phyloP scores from a whole-genome alignment of 2,888 invertebrate species.

The Drosophila anceps region DNA sequence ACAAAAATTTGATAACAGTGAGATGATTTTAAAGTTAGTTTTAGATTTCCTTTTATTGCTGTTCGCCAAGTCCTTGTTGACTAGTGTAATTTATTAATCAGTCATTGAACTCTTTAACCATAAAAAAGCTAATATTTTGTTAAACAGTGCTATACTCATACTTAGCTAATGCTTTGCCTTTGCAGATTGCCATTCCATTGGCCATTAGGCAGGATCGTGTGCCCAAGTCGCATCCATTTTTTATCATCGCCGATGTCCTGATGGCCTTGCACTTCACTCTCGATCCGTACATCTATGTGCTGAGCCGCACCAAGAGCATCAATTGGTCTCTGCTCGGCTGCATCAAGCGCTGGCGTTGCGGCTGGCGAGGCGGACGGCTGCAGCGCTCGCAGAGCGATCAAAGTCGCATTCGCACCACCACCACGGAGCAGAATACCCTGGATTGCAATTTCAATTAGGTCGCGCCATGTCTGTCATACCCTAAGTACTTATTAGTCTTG shows the following conservation, averaged over 20 bases:
- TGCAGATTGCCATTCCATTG: constrained; percentile 89
- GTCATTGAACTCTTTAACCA: too few species aligned
- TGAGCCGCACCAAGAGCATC: constrained; percentile 87
- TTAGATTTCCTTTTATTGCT: too few species aligned
- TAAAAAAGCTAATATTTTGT: background rate
- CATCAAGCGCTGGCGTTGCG: constrained; percentile 83
- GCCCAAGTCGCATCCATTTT: constrained; percentile 81
- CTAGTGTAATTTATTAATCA: too few species aligned
- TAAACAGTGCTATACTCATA: background rate
- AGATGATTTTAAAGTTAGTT: too few species aligned
- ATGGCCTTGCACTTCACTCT: constrained; percentile 93
- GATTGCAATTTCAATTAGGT: constrained; percentile 81
- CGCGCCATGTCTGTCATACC: constrained; percentile 15
- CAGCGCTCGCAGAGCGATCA: constrained; percentile 84
- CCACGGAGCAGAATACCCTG: constrained; percentile 82
- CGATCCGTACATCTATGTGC: constrained; percentile 93
- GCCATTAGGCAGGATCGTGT: constrained; percentile 84
- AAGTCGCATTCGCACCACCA: constrained; percentile 83
- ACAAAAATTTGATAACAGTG: too few species aligned
- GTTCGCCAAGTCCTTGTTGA: too few species aligned
- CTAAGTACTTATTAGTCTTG: constrained; percentile 39
- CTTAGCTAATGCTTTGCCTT: constrained; percentile 36
- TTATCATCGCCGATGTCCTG: constrained; percentile 89
- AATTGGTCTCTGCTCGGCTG: constrained; percentile 83
- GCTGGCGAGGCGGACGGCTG: constrained; percentile 68